phyloP scores from a whole-genome alignment of 2,888 invertebrate genomes.

The Physocephala rufipes region DNA sequence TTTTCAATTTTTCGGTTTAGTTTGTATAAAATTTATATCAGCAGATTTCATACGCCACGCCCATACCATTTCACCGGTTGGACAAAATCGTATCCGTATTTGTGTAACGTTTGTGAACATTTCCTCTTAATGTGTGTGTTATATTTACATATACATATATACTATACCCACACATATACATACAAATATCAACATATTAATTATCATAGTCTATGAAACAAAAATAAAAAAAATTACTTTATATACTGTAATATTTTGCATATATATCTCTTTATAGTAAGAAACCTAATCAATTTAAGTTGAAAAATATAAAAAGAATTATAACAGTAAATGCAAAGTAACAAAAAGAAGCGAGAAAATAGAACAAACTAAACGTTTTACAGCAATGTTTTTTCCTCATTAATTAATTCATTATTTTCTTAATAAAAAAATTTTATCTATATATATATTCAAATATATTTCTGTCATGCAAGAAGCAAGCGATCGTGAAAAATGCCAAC shows the following conservation, averaged over 20 bases:
- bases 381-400: neutral
- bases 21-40: slow-evolving; percentile 17
- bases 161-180: no score
- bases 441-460: no score
- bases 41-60: slow-evolving; percentile 3
- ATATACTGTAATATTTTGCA: slow-evolving; percentile 18
- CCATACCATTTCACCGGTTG: neutral
- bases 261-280: slow-evolving; percentile 2
- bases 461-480: no score
- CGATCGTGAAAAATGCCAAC: neutral
- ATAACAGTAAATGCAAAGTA: neutral
- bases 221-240: neutral
- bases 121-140: slow-evolving; percentile 22
- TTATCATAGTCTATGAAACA: neutral
- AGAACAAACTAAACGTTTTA: no score
- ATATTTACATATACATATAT: slow-evolving; percentile 1
- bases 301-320: neutral
- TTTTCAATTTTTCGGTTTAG: slow-evolving; percentile 18
- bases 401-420: no score
- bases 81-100: neutral
- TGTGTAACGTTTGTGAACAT: slow-evolving; percentile 22
- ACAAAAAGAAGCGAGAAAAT: neutral
- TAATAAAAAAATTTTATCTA: neutral
- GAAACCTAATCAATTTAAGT: neutral
- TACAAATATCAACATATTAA: neutral